phyloP scores from a whole-genome alignment of 2,797 vertebrate genomes.

The Xenentodon cancila region DNA sequence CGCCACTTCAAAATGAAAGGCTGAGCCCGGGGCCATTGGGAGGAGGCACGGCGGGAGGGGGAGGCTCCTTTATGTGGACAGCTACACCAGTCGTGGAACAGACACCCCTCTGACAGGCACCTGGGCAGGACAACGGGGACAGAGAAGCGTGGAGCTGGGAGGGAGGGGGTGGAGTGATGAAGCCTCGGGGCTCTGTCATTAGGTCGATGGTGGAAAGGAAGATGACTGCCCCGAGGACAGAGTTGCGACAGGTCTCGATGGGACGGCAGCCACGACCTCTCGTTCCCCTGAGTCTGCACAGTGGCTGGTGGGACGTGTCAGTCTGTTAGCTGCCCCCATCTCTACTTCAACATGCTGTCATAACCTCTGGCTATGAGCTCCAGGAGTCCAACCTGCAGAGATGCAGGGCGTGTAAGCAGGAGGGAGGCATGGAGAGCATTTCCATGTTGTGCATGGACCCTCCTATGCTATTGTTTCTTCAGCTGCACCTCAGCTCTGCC shows the following conservation, averaged over 20 bases:
- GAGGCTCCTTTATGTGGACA: conserved; percentile 69
- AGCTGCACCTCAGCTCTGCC: conserved; percentile 74
- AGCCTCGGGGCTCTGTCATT: conserved; percentile 85
- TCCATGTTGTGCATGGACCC: conserved; percentile 48
- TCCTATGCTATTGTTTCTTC: conserved; percentile 72
- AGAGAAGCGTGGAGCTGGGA: conserved; percentile 62
- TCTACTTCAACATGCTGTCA: conserved; percentile 59
- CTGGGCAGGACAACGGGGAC: conserved; percentile 80
- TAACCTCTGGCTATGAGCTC: conserved; percentile 74
- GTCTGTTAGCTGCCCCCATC: conserved; percentile 63
- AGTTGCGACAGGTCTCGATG: conserved; percentile 78
- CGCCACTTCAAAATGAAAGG: conserved; percentile 83
- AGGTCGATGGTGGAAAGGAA: conserved; percentile 73
- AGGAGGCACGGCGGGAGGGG: conserved; percentile 49
- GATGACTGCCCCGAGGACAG: conserved; percentile 79
- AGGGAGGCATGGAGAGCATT: conserved; percentile 35
- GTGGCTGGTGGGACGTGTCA: conserved; percentile 78
- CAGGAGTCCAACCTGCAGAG: conserved; percentile 60
- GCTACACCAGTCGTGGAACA: conserved; percentile 75
- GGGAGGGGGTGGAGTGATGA: conserved; percentile 58
- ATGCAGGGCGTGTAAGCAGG: conserved; percentile 35
- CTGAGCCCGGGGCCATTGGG: conserved; percentile 72
- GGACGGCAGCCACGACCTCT: conserved; percentile 76
- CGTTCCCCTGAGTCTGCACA: conserved; percentile 71
- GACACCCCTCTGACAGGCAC: conserved; percentile 84